Percentiles rank a stretch among this genome's conserved stretches.
Evolutionary conservation across 1,140 invertebrate genomes (phyloP).

Genomic region (Ridgeia piscesae): DNA sequence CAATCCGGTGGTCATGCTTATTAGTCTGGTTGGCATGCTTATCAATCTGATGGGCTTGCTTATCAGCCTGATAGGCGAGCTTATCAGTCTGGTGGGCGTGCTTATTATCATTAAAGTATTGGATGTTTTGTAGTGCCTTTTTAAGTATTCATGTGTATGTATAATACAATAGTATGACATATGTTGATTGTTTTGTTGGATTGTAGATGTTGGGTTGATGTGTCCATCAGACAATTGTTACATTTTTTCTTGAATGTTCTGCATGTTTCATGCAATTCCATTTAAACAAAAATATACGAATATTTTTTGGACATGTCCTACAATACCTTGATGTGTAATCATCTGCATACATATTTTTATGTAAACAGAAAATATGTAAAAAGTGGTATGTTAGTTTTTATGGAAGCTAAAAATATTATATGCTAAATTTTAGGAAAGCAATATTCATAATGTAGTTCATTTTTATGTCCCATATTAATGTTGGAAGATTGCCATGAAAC

Average conservation of each 20-base stretch:
- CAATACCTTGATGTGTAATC: neutral
- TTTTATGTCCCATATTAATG: too few species aligned
- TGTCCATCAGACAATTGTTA: neutral
- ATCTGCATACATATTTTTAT: neutral
- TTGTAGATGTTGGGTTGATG: neutral
- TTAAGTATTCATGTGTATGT: neutral
- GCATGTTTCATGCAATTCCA: neutral
- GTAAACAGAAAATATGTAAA: neutral
- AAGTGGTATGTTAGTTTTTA: neutral
- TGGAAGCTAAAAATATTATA: neutral
- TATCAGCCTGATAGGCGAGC: too few species aligned
- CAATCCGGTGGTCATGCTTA: too few species aligned
- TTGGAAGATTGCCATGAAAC: neutral
- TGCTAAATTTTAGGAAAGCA: neutral
- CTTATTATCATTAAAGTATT: too few species aligned
- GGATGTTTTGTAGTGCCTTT: neutral
- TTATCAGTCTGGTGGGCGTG: too few species aligned
- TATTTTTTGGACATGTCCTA: neutral
- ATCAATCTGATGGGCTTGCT: too few species aligned
- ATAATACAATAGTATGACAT: neutral
- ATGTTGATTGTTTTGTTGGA: neutral
- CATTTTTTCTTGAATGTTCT: neutral
- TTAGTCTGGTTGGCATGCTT: too few species aligned
- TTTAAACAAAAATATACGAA: neutral
- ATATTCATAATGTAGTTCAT: neutral